Evolutionary conservation across 1,140 invertebrate genomes (phyloP).

Genomic region (Diuraphis noxia): DNA sequence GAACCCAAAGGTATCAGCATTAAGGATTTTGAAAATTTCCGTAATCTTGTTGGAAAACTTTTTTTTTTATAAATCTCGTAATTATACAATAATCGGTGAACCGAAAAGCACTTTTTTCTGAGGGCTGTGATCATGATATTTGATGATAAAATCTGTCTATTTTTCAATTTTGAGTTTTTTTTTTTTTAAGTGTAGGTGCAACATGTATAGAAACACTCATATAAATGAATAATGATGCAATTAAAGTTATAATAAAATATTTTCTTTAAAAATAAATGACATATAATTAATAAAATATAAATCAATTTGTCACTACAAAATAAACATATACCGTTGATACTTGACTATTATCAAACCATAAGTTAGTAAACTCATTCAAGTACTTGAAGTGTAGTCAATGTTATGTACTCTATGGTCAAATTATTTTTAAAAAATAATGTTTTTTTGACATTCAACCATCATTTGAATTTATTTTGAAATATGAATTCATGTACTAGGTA

Average conservation of each 20-base stretch:
- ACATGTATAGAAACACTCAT: neutral
- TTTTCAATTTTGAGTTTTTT: neutral
- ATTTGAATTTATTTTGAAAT: neutral
- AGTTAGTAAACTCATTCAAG: neutral
- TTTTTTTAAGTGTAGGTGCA: neutral
- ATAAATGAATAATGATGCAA: neutral
- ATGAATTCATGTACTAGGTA: neutral
- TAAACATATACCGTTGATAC: neutral
- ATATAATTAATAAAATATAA: neutral
- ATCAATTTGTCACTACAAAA: neutral
- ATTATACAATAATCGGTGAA: neutral
- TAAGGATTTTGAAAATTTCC: neutral
- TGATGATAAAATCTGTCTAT: neutral
- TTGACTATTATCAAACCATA: neutral
- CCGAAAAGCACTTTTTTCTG: neutral
- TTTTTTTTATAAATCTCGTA: neutral
- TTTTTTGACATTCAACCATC: neutral
- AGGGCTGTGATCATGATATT: neutral
- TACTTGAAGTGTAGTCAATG: neutral
- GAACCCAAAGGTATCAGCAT: too few species aligned
- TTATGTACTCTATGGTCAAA: too few species aligned
- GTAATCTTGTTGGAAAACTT: neutral
- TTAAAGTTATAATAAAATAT: neutral
- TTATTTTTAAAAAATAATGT: neutral
- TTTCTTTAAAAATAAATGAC: neutral